Evolutionary conservation across 2,888 invertebrate genomes (phyloP).

Genomic region (Meiosimyza platycephala): DNA sequence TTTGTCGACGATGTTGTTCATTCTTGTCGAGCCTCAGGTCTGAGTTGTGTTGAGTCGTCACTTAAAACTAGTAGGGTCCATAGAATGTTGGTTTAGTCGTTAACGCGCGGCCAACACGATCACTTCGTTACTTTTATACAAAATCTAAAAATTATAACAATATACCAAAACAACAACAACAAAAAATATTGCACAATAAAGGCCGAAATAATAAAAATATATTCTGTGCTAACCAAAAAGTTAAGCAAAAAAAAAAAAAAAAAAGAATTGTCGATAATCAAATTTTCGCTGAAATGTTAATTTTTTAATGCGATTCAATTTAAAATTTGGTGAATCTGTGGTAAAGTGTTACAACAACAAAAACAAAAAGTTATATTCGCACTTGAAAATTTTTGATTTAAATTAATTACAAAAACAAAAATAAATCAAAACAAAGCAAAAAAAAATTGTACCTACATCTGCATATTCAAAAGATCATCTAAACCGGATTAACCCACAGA

Average conservation of each 20-base stretch:
- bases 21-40: constrained; percentile 21
- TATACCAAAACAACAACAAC: constrained; percentile 8
- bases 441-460: neutral
- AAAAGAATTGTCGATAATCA: constrained; percentile 27
- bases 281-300: constrained; percentile 37
- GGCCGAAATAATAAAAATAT: neutral
- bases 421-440: neutral
- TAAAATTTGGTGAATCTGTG: neutral
- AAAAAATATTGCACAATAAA: constrained; percentile 24
- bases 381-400: constrained; percentile 11
- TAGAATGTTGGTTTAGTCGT: constrained; percentile 64
- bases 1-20: constrained; percentile 9
- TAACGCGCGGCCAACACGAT: constrained; percentile 66
- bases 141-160: constrained; percentile 12
- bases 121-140: constrained; percentile 52
- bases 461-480: no score
- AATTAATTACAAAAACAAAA: neutral
- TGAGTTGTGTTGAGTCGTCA: constrained; percentile 36
- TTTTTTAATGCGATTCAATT: neutral
- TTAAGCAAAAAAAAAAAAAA: constrained; percentile 12
- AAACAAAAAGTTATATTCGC: constrained; percentile 4
- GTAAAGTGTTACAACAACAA: constrained; percentile 4
- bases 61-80: constrained; percentile 65
- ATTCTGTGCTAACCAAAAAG: neutral
- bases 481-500: constrained; percentile 6